Conservation (phyloP, 2,113 vertebrate species). For the Cricetomys ansorgei region DNA sequence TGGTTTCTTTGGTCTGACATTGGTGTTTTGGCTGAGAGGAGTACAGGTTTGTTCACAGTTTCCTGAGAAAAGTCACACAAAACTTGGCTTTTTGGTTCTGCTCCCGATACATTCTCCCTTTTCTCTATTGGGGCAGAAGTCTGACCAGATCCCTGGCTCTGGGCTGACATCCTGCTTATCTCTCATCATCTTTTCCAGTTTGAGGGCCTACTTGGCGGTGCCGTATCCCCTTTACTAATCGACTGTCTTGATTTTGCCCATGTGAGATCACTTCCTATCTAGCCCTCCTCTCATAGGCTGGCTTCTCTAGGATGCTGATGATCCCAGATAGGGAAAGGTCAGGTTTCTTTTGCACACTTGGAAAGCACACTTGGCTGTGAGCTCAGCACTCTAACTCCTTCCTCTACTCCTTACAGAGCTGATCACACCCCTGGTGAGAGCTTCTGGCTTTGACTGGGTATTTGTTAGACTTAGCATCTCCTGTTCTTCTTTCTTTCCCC, state of each 20-base stretch:
- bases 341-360: neutral
- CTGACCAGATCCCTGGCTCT: neutral
- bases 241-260: neutral
- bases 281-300: neutral
- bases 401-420: neutral
- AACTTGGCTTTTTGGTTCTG: constrained; percentile 14
- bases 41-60: neutral
- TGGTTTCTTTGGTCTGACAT: neutral
- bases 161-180: neutral
- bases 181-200: neutral
- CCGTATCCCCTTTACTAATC: neutral
- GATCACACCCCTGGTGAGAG: neutral
- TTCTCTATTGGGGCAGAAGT: neutral
- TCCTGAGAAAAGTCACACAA: neutral
- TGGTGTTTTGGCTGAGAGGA: neutral
- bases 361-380: neutral
- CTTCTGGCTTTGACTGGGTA: neutral
- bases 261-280: neutral
- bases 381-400: neutral
- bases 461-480: neutral
- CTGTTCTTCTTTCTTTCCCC: neutral
- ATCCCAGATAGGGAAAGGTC: neutral
- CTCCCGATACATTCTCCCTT: neutral
- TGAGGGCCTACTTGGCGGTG: neutral
- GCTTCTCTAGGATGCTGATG: neutral